A percentile compares a stretch with the other conserved stretches of the same genome.
Conservation (phyloP, 2,113 vertebrate genomes). For the Antennarius striatus region DNA sequence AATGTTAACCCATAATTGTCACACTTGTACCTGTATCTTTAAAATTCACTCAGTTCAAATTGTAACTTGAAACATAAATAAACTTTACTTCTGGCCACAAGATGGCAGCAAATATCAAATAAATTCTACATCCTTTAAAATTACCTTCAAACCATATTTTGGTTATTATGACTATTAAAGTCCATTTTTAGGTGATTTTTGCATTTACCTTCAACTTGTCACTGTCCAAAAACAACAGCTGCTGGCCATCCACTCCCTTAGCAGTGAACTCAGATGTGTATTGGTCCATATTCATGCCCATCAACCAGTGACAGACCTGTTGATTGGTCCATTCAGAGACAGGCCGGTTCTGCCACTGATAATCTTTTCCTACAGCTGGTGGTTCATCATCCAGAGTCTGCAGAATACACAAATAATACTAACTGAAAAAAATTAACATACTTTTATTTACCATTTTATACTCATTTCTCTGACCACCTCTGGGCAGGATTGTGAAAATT, state of each 20-base stretch:
- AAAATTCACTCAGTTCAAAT: too few species aligned
- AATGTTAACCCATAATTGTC: too few species aligned
- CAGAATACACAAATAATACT: conserved; percentile 35
- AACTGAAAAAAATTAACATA: background rate
- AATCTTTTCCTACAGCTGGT: conserved; percentile 81
- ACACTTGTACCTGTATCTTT: too few species aligned
- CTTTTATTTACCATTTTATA: background rate
- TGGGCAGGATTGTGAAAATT: background rate
- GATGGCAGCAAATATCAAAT: too few species aligned
- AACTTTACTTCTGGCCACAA: too few species aligned
- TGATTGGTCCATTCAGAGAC: conserved; percentile 88
- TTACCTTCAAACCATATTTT: too few species aligned
- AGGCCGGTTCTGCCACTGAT: conserved; percentile 88
- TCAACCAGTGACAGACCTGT: conserved; percentile 89
- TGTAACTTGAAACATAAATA: too few species aligned
- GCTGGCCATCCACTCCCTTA: conserved; percentile 83
- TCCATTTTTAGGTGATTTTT: background rate
- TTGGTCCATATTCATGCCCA: conserved; percentile 91
- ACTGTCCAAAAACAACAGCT: conserved; percentile 86
- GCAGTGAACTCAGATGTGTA: conserved; percentile 86
- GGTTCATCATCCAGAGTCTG: conserved; percentile 87
- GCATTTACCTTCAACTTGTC: conserved; percentile 85
- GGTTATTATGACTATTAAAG: too few species aligned
- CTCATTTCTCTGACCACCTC: background rate
- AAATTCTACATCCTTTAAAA: too few species aligned